Conservation (phyloP, 2,113 vertebrate genomes). For the mouse (Mus musculus) region DNA sequence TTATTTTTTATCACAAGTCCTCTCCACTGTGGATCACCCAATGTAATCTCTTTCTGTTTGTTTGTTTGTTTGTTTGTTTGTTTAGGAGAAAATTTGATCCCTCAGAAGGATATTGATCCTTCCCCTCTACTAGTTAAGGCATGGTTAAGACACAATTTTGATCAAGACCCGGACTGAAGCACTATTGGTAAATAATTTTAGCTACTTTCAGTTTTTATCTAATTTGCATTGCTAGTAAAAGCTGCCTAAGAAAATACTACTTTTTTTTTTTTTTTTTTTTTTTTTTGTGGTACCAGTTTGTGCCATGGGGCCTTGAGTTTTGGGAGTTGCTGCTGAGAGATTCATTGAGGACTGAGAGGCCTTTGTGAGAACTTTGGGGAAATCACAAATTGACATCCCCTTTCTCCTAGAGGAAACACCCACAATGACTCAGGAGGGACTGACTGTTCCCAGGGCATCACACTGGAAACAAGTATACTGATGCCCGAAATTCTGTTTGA, state of each 20-base stretch:
- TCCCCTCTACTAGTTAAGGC: neutral
- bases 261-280: neutral
- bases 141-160: neutral
- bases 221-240: neutral
- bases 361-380: neutral
- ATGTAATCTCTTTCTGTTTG: neutral
- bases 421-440: neutral
- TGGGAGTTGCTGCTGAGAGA: neutral
- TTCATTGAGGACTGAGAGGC: neutral
- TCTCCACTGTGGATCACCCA: neutral
- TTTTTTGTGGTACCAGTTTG: neutral
- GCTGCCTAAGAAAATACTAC: neutral
- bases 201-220: neutral
- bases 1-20: neutral
- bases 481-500: neutral
- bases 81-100: neutral
- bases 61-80: too few species aligned
- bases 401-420: neutral
- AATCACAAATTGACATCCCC: neutral
- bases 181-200: neutral
- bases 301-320: neutral
- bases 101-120: neutral
- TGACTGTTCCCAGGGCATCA: neutral
- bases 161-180: neutral
- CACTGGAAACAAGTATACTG: neutral